Base-by-base conservation (phyloP, 2,113 vertebrate genomes). In the Triplophysa rosa region DNA sequence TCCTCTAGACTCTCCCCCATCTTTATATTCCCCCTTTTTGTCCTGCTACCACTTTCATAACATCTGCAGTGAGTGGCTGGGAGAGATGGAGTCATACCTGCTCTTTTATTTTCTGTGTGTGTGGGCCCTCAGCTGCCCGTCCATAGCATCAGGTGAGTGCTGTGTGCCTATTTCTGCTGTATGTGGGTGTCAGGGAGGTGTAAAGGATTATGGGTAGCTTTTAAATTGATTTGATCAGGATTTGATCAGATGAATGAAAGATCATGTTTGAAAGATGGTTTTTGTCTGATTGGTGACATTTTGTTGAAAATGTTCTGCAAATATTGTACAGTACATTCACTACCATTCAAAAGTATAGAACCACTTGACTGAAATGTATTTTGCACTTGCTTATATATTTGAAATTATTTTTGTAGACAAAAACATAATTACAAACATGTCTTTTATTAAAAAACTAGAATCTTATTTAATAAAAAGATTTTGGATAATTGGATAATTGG, bases 91-190 rank as follows among this genome's bases (percentile, higher is more conserved):
- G 76, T 56, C 19, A 74, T 68, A 81, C 86, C 85, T 84, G 6
- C 86, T 91, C 81, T 84, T 92, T 83, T 84, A 90, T 76, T 66
- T 84, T 76, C 81, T 93, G 79, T 83, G 86, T 81, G 83, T 93
- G 65, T 90, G 87, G 89, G 84, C 87, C 84, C 85, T 93, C 79
- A 81, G 77, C 67, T 86, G 87, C 77, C 87, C 82, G 86, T 67
- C 79, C 87, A 88, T 85, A 13, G 82, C 65, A 67, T 33, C 89
- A 90, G 91, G 93, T 93, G 89, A 90, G 89, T 81, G 61, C 6
- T 21, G 16, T 49, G 69, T 71, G 65, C 6, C 21, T 52, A 19
- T n/a, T 33, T 63, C 54, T 64, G 42, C 62, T 42, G 29, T 49
- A 14, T 26, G 29, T 56, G 63, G 59, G 54, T 73, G 24, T 42